Base-by-base conservation (phyloP, 2,113 vertebrate species). In the Scalopus aquaticus region DNA sequence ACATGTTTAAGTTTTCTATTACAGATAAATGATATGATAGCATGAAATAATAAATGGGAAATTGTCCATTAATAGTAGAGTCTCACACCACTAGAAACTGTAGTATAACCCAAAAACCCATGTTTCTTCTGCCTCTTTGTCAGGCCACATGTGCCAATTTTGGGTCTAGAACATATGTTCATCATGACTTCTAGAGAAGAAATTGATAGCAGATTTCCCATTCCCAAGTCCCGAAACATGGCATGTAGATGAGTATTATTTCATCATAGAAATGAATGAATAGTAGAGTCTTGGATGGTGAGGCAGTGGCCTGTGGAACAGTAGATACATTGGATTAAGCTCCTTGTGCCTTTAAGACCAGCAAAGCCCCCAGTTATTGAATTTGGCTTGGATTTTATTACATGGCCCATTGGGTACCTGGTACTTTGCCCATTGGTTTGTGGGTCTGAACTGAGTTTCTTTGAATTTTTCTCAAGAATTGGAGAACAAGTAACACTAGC, bases 371-470 rank as follows among this genome's bases (percentile, higher is more conserved):
- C 20, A 30, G 13, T 64, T 76, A 46, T 32, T 90, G 72, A 91
- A 46, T 56, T 91, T 91, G 90, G 78, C n/a, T 77, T 85, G 32
- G n/a, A 20, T 73, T 93, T 85, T 69, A 32, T 64, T 91, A 49
- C 32, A 49, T 22, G 32, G 73, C 19, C 11, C 51, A 77, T 3
- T 86, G 79, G 80, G 46, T 30, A 70, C 72, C 26, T 37, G 30
- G 79, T 67, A 37, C 42, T 46, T 67, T 77, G 37, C 16, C 83
- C 73, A 58, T 12, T 77, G 37, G 12, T 74, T 80, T 91, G 37
- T 91, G 84, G 28, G 17, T 69, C 84, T 37, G 6, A 84, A 76
- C 7, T 30, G 12, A 79, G 7, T 80, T 74, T 88, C 16, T 49
- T 44, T 67, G 19, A 30, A 44, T 30, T 92, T 89, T 95, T 64